Base-by-base conservation (phyloP, 92 coral and sea anemone species). In the Porites divaricata region DNA sequence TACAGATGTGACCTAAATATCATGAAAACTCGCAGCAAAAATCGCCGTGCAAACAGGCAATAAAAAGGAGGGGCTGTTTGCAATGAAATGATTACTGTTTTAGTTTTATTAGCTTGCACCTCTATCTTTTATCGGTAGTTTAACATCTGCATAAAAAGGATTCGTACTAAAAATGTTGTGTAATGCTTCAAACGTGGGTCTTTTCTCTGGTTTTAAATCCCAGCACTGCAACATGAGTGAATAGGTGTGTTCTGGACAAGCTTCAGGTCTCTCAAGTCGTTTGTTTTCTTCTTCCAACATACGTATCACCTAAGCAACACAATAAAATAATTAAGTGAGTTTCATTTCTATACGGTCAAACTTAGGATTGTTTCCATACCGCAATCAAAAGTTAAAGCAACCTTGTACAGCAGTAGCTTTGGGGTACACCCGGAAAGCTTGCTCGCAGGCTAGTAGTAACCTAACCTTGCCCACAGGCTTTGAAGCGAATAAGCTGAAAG, bases 171-270 rank as follows among this genome's bases (percentile, higher is more conserved):
- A 96, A 35, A 95, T 93, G 67, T 95, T 79, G 77, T 96, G 98
- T 2, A 96, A 83, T 84, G 93, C 95, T 19, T 95, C 89, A 88
- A 96, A 96, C 0, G 99, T 96, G 24, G 99, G 99, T 51, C 99
- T 87, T 67, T 89, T 91, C 73, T 95, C 99, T 8, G 99, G 94
- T n/a, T 80, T 90, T 41, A 96, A 90, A 81, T 96, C 99, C 99
- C 99, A 96, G 91, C 99, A 96, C 78, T 91, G 95, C 57, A 96
- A 82, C 99, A 96, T 96, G 68, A 96, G 90, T 59, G 93, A 93
- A 72, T 95, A 96, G 3, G 98, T 96, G 83, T 95, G 98, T 56
- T 96, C 97, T 63, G 99, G 99, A 58, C 99, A 96, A 2, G 95
- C 95, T 28, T 96, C 98, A 24, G 99, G 99, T 78, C 92, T 90